Percentiles rank a stretch among this genome's conserved stretches.
These are phyloP conservation scores for Sporophila hypoxantha DNA, from an alignment of 2,113 vertebrate genomes.

Conservation along the genomic window DNA sequence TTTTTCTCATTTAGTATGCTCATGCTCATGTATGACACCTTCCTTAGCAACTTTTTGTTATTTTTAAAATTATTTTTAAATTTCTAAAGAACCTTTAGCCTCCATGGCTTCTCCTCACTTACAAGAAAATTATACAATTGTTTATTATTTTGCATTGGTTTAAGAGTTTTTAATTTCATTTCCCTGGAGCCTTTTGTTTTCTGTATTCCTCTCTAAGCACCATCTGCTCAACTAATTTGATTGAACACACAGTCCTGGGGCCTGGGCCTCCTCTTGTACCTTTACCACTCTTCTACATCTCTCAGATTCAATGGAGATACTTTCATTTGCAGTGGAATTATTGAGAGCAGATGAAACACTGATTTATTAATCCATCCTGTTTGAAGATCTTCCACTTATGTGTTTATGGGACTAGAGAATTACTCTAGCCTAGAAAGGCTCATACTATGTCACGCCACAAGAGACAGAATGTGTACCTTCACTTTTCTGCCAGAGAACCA, in stretches of 20 bases:
- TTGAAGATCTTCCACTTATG: neutral
- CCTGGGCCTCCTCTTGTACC: neutral
- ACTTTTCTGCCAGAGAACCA: neutral
- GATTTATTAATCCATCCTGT: neutral
- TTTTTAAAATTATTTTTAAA: neutral
- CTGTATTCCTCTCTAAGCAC: neutral
- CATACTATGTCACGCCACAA: neutral
- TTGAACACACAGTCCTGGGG: neutral
- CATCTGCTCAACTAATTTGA: neutral
- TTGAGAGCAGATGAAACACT: neutral
- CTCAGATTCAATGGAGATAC: neutral
- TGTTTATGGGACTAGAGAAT: neutral
- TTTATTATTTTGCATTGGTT: neutral
- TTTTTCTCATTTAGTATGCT: neutral
- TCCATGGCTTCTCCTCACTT: neutral
- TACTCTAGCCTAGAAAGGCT: neutral
- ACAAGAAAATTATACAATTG: neutral
- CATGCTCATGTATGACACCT: neutral
- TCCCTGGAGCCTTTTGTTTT: neutral
- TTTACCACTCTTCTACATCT: neutral
- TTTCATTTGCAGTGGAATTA: neutral
- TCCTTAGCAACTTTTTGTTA: neutral
- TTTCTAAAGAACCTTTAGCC: neutral
- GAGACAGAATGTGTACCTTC: neutral
- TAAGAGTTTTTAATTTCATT: neutral